A percentile compares a stretch with the other conserved stretches of the same genome.
These are phyloP conservation scores for Deilephila elpenor DNA, from an alignment of 2,888 invertebrate species.

Conservation along the genomic window DNA sequence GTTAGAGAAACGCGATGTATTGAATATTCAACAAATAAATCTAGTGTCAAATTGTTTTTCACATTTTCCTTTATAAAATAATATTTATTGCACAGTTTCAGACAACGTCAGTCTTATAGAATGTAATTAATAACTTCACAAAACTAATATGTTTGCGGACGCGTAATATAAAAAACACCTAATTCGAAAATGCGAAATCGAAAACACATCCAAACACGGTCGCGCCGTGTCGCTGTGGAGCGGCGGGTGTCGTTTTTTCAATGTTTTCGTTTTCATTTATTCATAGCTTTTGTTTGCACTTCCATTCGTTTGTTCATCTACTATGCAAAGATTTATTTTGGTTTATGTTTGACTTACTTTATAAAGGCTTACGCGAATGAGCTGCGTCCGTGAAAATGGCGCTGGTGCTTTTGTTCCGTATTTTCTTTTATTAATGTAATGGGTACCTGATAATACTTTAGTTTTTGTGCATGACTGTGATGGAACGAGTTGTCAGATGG, in stretches of 20 bases:
- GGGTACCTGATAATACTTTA: neutral
- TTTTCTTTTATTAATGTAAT: constrained; percentile 28
- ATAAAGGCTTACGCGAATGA: constrained; percentile 31
- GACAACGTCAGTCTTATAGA: too few relatives aligned
- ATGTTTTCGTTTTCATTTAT: constrained; percentile 15
- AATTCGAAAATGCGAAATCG: neutral
- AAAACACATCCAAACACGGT: neutral
- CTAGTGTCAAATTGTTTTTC: too few relatives aligned
- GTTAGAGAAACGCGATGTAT: too few relatives aligned
- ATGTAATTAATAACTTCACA: too few relatives aligned
- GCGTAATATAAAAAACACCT: neutral
- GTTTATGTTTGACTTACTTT: constrained; percentile 32
- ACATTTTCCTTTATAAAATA: too few relatives aligned
- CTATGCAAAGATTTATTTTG: constrained; percentile 42
- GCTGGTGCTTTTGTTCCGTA: constrained; percentile 37
- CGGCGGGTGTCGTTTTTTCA: constrained; percentile 17
- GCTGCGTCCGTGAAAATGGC: constrained; percentile 28
- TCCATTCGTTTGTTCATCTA: constrained; percentile 40
- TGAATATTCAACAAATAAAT: too few relatives aligned
- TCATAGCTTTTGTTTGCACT: constrained; percentile 37
- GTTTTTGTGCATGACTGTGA: neutral
- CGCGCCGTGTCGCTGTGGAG: neutral
- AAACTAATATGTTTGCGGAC: too few relatives aligned
- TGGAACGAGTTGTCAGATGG: neutral
- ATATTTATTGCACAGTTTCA: too few relatives aligned